Evolutionary conservation across 1,140 invertebrate species (phyloP).

Genomic region (Nasonia vitripennis): DNA sequence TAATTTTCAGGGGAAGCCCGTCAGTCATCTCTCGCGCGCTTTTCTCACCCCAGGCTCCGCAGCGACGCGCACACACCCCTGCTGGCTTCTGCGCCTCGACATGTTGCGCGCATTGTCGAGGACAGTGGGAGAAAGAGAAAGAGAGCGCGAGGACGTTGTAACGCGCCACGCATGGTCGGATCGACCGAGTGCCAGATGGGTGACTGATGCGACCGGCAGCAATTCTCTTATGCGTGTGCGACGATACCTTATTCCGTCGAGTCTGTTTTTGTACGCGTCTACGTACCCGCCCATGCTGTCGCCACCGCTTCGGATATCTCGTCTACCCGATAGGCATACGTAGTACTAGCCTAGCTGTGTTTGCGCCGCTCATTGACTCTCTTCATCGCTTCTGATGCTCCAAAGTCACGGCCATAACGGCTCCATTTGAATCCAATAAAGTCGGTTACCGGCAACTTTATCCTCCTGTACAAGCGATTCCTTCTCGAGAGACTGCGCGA

Average conservation of each 20-base stretch:
- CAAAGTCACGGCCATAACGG: neutral
- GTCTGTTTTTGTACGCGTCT: neutral
- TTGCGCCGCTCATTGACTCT: constrained; percentile 26
- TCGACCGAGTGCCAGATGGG: constrained; percentile 73
- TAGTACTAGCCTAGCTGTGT: neutral
- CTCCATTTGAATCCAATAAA: neutral
- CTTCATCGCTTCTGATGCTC: neutral
- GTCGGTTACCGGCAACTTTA: too few relatives aligned
- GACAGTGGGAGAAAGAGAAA: constrained; percentile 58
- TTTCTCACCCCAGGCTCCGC: constrained; percentile 51
- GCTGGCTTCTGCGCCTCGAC: constrained; percentile 64
- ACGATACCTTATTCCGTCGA: neutral
- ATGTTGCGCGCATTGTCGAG: constrained; percentile 73
- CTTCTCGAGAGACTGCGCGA: neutral
- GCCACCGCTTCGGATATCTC: neutral
- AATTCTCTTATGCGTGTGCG: constrained; percentile 40
- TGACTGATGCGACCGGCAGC: constrained; percentile 72
- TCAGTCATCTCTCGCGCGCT: constrained; percentile 60
- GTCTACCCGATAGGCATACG: neutral
- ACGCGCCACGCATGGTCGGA: constrained; percentile 71
- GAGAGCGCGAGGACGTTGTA: constrained; percentile 53
- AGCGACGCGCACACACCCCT: constrained; percentile 49
- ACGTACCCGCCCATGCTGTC: neutral
- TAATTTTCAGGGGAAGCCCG: constrained; percentile 68
- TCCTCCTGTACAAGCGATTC: neutral